A percentile compares a stretch with the other conserved stretches of the same genome.
Evolutionary conservation across 2,113 vertebrate species (phyloP).

Genomic region (Myanophis thanlyinensis): DNA sequence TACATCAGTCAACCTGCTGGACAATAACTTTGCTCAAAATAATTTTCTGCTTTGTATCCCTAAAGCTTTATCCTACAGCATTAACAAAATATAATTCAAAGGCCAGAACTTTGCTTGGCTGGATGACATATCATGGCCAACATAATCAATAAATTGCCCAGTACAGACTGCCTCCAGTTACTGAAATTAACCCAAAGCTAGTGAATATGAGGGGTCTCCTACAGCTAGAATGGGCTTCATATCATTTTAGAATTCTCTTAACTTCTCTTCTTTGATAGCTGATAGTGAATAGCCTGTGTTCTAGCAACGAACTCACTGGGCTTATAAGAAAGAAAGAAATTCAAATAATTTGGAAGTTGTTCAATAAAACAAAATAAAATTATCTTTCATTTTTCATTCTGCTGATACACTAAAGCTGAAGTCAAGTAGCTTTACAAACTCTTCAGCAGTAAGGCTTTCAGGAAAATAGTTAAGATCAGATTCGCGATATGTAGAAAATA

Average conservation of each 20-base stretch:
- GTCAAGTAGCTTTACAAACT: neutral
- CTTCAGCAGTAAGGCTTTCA: neutral
- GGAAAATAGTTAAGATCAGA: neutral
- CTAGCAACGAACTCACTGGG: neutral
- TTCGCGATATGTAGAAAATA: neutral
- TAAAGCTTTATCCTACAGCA: neutral
- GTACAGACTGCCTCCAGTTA: neutral
- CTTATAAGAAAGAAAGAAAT: too few species aligned
- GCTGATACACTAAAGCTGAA: neutral
- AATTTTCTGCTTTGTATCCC: neutral
- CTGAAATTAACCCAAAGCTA: neutral
- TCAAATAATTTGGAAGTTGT: neutral
- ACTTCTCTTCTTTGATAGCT: too few species aligned
- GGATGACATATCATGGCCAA: neutral
- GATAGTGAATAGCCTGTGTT: neutral
- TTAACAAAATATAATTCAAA: neutral
- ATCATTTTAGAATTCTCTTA: neutral
- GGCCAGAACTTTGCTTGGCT: neutral
- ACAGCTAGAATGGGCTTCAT: neutral
- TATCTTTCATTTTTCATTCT: neutral
- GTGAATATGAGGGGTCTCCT: neutral
- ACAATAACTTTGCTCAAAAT: conserved; percentile 8
- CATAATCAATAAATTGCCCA: neutral
- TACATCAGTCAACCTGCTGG: neutral
- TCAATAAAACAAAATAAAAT: neutral